phyloP scores from a whole-genome alignment of 2,888 invertebrate genomes.

The Aethes cnicana region DNA sequence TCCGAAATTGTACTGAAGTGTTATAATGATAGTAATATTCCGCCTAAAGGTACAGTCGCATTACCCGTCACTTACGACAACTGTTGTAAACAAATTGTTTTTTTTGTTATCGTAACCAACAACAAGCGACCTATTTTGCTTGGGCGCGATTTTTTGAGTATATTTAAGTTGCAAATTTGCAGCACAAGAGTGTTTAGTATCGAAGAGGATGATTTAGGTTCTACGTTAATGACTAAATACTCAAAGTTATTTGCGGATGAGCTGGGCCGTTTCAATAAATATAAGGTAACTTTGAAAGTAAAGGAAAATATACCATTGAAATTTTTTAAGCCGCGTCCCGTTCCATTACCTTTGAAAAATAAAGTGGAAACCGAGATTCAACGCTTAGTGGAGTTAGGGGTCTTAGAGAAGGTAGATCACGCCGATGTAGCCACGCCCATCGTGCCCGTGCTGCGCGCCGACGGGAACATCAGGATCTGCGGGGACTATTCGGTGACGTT shows the following conservation, averaged over 20 bases:
- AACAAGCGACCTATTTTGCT: not conserved
- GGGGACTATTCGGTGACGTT: slow-evolving; percentile 33
- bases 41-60: not conserved
- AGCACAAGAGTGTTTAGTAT: slow-evolving; percentile 11
- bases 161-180: slow-evolving; percentile 23
- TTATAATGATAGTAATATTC: not conserved
- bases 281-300: slow-evolving; percentile 28
- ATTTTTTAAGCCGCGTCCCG: slow-evolving; percentile 31
- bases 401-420: slow-evolving; percentile 29
- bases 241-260: slow-evolving; percentile 24
- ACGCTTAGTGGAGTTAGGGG: slow-evolving; percentile 29
- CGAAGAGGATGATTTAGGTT: not conserved
- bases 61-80: not conserved
- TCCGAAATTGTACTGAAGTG: slow-evolving; percentile 11
- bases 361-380: slow-evolving; percentile 31
- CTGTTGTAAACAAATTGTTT: not conserved
- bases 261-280: slow-evolving; percentile 28
- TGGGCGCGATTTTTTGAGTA: slow-evolving; percentile 27
- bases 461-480: slow-evolving; percentile 29
- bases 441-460: slow-evolving; percentile 28
- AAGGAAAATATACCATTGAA: slow-evolving; percentile 21
- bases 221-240: slow-evolving; percentile 9
- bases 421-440: slow-evolving; percentile 29
- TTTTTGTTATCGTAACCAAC: not conserved
- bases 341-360: slow-evolving; percentile 29